These are phyloP conservation scores for Cataglyphis cursor DNA, from an alignment of 2,888 invertebrate species.

Conservation along the genomic window DNA sequence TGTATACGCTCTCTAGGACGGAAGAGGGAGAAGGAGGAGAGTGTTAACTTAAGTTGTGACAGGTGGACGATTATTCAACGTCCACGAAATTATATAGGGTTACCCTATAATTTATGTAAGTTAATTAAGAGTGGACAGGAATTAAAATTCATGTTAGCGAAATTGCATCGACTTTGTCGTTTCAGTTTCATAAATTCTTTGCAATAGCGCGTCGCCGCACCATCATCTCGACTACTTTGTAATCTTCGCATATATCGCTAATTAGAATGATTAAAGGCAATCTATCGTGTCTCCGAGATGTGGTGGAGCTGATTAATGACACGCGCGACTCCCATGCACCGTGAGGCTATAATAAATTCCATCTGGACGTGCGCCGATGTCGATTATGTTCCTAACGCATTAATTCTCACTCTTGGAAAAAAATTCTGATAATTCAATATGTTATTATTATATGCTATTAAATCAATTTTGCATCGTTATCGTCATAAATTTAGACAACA, in stretches of 20 bases:
- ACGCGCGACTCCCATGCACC: slow-evolving; percentile 36
- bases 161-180: slow-evolving; percentile 58
- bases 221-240: slow-evolving; percentile 43
- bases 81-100: slow-evolving; percentile 70
- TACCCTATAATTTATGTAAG: slow-evolving; percentile 59
- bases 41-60: slow-evolving; percentile 73
- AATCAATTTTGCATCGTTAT: slow-evolving; percentile 8
- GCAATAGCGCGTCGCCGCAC: slow-evolving; percentile 14
- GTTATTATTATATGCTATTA: neutral
- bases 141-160: slow-evolving; percentile 71
- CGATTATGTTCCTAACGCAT: slow-evolving; percentile 38
- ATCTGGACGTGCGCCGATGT: slow-evolving; percentile 19
- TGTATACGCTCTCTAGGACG: slow-evolving; percentile 31
- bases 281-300: slow-evolving; percentile 53
- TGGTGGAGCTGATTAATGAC: slow-evolving; percentile 42
- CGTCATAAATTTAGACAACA: slow-evolving; percentile 5
- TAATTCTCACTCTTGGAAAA: slow-evolving; percentile 26
- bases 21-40: slow-evolving; percentile 17
- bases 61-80: slow-evolving; percentile 75
- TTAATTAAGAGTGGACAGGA: slow-evolving; percentile 74
- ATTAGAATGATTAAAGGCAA: slow-evolving; percentile 56
- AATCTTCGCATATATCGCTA: slow-evolving; percentile 50
- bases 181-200: slow-evolving; percentile 59
- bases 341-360: slow-evolving; percentile 52
- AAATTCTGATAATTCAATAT: slow-evolving; percentile 20